These are phyloP conservation scores for Nixonia krombeini DNA, from an alignment of 1,140 invertebrate genomes.

Conservation along the genomic window DNA sequence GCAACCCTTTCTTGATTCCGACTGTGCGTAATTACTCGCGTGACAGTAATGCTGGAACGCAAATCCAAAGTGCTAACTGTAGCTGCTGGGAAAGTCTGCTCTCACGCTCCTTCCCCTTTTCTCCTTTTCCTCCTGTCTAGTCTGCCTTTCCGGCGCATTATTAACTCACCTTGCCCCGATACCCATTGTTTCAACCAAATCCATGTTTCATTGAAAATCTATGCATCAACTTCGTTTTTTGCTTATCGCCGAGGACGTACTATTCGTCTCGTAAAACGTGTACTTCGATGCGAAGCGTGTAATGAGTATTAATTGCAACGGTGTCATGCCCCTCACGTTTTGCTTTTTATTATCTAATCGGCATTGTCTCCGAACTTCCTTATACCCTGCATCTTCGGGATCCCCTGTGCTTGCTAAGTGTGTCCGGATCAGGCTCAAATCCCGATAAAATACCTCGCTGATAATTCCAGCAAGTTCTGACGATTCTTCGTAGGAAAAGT, in stretches of 20 bases:
- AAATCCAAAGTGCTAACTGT: slow-evolving; percentile 56
- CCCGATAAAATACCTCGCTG: slow-evolving; percentile 48
- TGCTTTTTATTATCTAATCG: slow-evolving; percentile 38
- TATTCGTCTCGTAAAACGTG: too few relatives aligned
- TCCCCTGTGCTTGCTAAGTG: slow-evolving; percentile 35
- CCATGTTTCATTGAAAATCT: too few relatives aligned
- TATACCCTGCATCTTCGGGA: slow-evolving; percentile 19
- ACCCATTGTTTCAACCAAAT: slow-evolving; percentile 9
- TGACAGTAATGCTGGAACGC: slow-evolving; percentile 68
- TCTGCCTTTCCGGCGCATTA: slow-evolving; percentile 17
- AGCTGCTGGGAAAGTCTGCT: slow-evolving; percentile 43
- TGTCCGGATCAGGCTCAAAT: slow-evolving; percentile 51
- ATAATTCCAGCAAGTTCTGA: slow-evolving; percentile 49
- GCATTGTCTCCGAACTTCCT: slow-evolving; percentile 29
- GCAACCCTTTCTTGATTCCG: slow-evolving; percentile 53
- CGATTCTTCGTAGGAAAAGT: slow-evolving; percentile 40
- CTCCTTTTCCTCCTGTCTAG: slow-evolving; percentile 28
- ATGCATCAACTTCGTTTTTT: too few relatives aligned
- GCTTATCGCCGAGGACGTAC: too few relatives aligned
- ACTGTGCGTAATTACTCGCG: slow-evolving; percentile 68
- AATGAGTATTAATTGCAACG: background rate
- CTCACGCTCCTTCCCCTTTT: slow-evolving; percentile 36
- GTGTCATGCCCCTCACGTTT: slow-evolving; percentile 31
- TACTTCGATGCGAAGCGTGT: too few relatives aligned
- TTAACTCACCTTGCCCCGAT: slow-evolving; percentile 23